phyloP scores from a whole-genome alignment of 2,797 vertebrate genomes.

The Pseudocheirus occidentalis region DNA sequence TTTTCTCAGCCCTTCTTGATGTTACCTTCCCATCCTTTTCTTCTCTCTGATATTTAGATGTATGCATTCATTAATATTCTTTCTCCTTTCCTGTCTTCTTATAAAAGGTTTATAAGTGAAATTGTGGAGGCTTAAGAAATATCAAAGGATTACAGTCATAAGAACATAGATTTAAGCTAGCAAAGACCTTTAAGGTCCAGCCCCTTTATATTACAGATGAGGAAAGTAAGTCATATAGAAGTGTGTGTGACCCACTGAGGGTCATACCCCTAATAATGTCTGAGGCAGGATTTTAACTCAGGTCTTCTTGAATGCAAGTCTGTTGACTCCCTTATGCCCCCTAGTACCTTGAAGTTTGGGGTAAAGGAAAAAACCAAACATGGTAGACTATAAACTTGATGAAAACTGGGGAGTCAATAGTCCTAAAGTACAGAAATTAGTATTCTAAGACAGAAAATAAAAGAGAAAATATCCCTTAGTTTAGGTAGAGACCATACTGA shows the following conservation, averaged over 20 bases:
- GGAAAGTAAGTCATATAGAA: background rate
- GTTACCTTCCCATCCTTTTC: background rate
- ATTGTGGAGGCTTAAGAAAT: background rate
- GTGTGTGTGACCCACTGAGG: background rate
- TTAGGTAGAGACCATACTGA: background rate
- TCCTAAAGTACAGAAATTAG: background rate
- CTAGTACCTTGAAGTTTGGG: background rate
- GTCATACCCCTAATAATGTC: background rate
- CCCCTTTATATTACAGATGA: background rate
- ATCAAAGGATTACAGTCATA: background rate
- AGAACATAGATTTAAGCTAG: background rate
- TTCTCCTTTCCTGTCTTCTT: background rate
- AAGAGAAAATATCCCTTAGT: background rate
- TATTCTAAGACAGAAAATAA: background rate
- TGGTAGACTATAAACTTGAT: conserved; percentile 6
- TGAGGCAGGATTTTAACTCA: background rate
- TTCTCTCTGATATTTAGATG: background rate
- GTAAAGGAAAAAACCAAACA: conserved; percentile 23
- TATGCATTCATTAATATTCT: background rate
- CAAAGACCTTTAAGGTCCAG: background rate
- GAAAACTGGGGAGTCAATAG: background rate
- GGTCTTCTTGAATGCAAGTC: background rate
- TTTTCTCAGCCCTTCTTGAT: background rate
- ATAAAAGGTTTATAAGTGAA: background rate
- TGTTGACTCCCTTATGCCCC: background rate